Base-by-base conservation (phyloP, 2,797 vertebrate species). In the Coccyzus lansbergi region DNA sequence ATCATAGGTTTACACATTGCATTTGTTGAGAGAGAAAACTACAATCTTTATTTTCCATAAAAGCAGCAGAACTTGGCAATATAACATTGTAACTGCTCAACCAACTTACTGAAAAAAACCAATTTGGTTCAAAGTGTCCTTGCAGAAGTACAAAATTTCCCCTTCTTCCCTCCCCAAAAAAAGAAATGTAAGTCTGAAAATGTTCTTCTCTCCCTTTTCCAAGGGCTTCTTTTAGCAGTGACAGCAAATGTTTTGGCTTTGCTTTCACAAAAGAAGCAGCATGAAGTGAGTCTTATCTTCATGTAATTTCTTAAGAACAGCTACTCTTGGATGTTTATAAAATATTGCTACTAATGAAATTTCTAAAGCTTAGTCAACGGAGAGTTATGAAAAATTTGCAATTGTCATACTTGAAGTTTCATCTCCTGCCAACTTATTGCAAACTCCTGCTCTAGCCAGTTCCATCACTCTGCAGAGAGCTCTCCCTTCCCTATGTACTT, bases 251-350 rank as follows among this genome's bases (percentile, higher is more conserved):
- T 38, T 38, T 38, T 38, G 38, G 38, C 38, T n/a, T n/a, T n/a
- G n/a, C n/a, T 38, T 38, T 38, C 38, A 38, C 38, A 38, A 38
- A 38, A 38, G 12, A 38, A 38, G 38, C 38, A 38, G 38, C 52
- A 90, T 8, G 10, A 78, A 83, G 36, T 25, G 28, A 44, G 76
- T 75, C 42, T 83, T 80, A 92, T 74, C 64, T 62, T 60, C 44
- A 26, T 9, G 9, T 70, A 65, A 82, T 20, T 76, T 65, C 42
- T 71, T 14, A 26, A 72, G 31, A 87, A 71, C 10, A 90, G 71
- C n/a, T 81, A 20, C 63, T 88, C 51, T 63, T 46, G 40, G 48
- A 59, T 76, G 75, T 76, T 94, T 88, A 79, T 84, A 82, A 94
- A 93, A 72, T 86, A 84, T 3, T 56, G 49, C 48, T 76, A 38